Conservation (phyloP, 2,797 vertebrate species). For the Meda fulgida region DNA sequence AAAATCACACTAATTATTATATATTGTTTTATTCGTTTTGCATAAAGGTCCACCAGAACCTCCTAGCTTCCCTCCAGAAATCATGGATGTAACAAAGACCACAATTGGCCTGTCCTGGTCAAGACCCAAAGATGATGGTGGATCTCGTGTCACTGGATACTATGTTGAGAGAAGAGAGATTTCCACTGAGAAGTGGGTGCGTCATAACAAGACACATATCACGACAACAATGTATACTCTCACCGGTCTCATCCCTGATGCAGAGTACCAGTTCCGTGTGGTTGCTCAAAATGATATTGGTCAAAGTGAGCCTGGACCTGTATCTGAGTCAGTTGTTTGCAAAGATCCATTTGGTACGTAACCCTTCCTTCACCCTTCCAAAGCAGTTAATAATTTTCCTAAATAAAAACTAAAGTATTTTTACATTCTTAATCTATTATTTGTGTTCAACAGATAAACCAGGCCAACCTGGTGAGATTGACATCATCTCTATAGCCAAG, state of each 20-base stretch:
- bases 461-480: constrained; percentile 97
- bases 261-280: constrained; percentile 96
- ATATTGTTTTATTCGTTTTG: constrained; percentile 4
- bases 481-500: constrained; percentile 93
- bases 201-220: constrained; percentile 97
- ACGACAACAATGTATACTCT: constrained; percentile 98
- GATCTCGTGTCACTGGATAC: constrained; percentile 95
- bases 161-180: constrained; percentile 94
- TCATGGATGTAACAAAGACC: constrained; percentile 94
- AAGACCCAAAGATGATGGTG: constrained; percentile 94
- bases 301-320: constrained; percentile 89
- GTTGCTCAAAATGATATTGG: constrained; percentile 96
- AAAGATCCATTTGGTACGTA: constrained; percentile 98
- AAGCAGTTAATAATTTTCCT: background rate
- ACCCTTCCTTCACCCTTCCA: background rate
- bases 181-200: constrained; percentile 99
- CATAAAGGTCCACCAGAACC: constrained; percentile 88
- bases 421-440: constrained; percentile 1
- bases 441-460: constrained; percentile 86
- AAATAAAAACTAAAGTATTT: constrained; percentile 6
- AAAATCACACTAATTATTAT: background rate
- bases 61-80: constrained; percentile 94
- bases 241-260: constrained; percentile 94
- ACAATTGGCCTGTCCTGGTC: constrained; percentile 92
- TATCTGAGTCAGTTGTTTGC: constrained; percentile 91